phyloP scores from a whole-genome alignment of 1,140 invertebrate genomes.

The Probaryconus sp. region DNA sequence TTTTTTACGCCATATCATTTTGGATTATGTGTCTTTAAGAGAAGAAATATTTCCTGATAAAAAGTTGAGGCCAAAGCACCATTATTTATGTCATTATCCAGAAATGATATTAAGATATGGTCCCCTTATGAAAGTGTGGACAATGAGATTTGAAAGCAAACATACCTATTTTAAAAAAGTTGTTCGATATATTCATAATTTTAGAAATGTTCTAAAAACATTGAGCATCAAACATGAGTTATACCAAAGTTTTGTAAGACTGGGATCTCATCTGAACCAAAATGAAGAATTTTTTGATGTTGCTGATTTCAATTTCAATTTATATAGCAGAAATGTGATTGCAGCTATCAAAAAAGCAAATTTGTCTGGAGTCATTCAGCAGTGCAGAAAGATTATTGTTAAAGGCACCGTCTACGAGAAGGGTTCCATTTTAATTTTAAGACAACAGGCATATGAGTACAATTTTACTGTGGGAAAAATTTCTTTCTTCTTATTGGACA shows the following conservation, averaged over 20 bases:
- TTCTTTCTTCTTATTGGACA: conserved; percentile 19
- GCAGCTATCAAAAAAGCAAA: conserved; percentile 5
- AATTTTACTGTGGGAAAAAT: conserved; percentile 49
- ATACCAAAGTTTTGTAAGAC: conserved; percentile 50
- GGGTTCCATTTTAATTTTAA: conserved; percentile 26
- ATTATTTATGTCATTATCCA: conserved; percentile 54
- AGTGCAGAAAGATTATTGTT: conserved; percentile 35
- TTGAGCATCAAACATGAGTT: conserved; percentile 59
- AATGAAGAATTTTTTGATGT: conserved; percentile 23
- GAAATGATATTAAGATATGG: conserved; percentile 57
- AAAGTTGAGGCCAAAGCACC: conserved; percentile 58
- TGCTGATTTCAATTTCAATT: conserved; percentile 18
- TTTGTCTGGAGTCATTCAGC: conserved; percentile 13
- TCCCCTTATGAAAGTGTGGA: conserved; percentile 64
- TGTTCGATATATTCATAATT: conserved; percentile 58
- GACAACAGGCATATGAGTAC: conserved; percentile 42
- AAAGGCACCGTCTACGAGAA: conserved; percentile 49
- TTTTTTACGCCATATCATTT: conserved; percentile 47
- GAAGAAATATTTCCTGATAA: conserved; percentile 18
- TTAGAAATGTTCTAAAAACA: conserved; percentile 57
- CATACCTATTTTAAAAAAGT: conserved; percentile 63
- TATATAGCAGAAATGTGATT: conserved; percentile 25
- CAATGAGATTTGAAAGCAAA: conserved; percentile 66
- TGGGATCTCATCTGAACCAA: conserved; percentile 31
- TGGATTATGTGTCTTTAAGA: conserved; percentile 48